A percentile compares a stretch with the other conserved stretches of the same genome.
Evolutionary conservation across 2,888 invertebrate species (phyloP).

Genomic region (Synergus itoensis): DNA sequence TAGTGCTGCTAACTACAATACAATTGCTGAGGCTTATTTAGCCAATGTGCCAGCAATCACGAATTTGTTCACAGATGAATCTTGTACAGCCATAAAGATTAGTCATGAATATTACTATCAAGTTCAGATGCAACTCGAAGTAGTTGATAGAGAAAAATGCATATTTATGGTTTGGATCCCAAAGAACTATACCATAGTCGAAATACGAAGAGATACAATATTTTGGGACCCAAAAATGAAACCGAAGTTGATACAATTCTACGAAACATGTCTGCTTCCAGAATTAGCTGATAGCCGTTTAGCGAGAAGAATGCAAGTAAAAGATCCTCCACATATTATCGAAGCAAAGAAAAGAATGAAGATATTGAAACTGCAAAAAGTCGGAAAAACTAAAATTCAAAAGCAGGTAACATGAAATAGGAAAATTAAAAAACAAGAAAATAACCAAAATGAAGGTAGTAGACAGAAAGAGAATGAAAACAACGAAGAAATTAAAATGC

Average conservation of each 20-base stretch:
- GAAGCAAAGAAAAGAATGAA: background rate
- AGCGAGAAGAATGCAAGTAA: constrained; percentile 49
- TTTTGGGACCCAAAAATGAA: constrained; percentile 42
- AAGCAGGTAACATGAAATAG: too few relatives aligned
- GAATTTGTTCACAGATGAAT: constrained; percentile 11
- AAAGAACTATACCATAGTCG: background rate
- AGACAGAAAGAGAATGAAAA: too few relatives aligned
- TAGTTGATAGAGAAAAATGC: constrained; percentile 32
- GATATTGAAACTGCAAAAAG: background rate
- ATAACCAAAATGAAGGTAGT: too few relatives aligned
- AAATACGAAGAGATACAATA: constrained; percentile 23
- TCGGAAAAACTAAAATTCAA: background rate
- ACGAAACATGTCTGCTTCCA: constrained; percentile 1
- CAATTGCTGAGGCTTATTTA: background rate
- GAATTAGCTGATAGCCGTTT: constrained; percentile 9
- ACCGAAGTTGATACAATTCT: constrained; percentile 6
- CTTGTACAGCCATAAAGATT: too few relatives aligned
- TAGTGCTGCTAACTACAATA: background rate
- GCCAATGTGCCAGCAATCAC: background rate
- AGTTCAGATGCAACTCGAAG: constrained; percentile 48
- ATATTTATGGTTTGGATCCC: constrained; percentile 39
- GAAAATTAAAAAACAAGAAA: too few relatives aligned
- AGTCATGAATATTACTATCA: constrained; percentile 51
- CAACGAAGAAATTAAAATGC: too few relatives aligned
- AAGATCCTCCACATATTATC: background rate